Base-by-base conservation (phyloP, 2,888 invertebrate species). In the Drepanosiphum platanoidis region DNA sequence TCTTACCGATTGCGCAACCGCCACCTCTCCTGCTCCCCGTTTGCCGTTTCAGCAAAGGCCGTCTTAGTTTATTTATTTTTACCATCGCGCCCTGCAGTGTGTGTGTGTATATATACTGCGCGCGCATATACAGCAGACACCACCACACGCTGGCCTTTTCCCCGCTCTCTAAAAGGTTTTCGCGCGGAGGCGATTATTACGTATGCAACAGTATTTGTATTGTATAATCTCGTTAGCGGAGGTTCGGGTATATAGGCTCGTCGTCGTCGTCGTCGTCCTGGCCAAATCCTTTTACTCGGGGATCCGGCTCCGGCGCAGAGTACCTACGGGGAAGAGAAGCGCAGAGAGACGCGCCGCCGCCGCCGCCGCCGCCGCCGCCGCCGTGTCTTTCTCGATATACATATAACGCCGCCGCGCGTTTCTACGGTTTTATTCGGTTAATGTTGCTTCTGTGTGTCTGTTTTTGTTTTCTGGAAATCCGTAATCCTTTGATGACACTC, bases 191-290 rank as follows among this genome's bases (percentile, higher is more conserved):
- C 84, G 75, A 87, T 87, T 87, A 86, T 88, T 87, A 87, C 87
- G 88, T 88, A 87, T 87, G 87, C 87, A 87, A 84, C 87, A 87
- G 88, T 88, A 88, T 88, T 88, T 87, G 87, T 87, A 87, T 87
- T 87, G 88, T 87, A 87, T 88, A 88, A 88, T 88, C 88, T 88
- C 87, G 88, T 88, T 88, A 88, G 87, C 74, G 68, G 87, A 86
- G 87, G 87, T 81, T 87, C 86, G 87, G 61, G 58, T 70, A 34
- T 42, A 52, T 18, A 77, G 58, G 52, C 42, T 61, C 36, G n/a
- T n/a, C n/a, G n/a, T n/a, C n/a, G n/a, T n/a, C n/a, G n/a, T n/a
- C 78, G 52, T n/a, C 74, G 78, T 68, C 32, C 70, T 58, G 58
- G 68, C n/a, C 52, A 78, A 86, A 86, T 86, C 83, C 86, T 84